phyloP scores from a whole-genome alignment of 2,797 vertebrate genomes.

The Liasis olivaceus region DNA sequence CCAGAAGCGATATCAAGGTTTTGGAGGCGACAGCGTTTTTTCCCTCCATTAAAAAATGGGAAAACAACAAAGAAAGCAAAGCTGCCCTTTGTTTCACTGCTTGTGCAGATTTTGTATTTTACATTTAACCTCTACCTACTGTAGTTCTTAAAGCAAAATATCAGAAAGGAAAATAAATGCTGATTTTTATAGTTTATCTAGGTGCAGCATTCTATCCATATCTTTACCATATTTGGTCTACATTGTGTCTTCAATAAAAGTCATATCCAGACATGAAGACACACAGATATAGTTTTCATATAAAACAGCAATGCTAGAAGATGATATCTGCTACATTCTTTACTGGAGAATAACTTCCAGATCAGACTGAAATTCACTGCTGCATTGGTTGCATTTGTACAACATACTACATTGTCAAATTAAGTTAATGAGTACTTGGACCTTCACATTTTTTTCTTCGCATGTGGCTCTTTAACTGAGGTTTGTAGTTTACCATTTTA shows the following conservation, averaged over 20 bases:
- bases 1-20: constrained; percentile 32
- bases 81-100: constrained; percentile 35
- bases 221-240: neutral
- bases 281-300: neutral
- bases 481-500: neutral
- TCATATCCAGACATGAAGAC: neutral
- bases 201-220: neutral
- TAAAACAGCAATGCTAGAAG: neutral
- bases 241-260: neutral
- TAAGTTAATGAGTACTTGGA: neutral
- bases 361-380: too few species aligned
- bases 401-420: neutral
- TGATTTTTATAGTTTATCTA: neutral
- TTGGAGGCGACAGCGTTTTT: constrained; percentile 38
- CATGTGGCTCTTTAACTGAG: neutral
- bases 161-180: neutral
- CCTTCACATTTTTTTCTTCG: neutral
- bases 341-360: neutral
- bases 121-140: fast-evolving
- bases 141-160: neutral
- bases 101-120: neutral
- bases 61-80: constrained; percentile 37
- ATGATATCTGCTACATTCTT: neutral
- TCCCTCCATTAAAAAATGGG: constrained; percentile 35
- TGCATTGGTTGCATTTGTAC: neutral